A percentile compares a stretch with the other conserved stretches of the same genome.
Conservation (phyloP, 1,140 invertebrate species). For the Phthorimaea operculella region DNA sequence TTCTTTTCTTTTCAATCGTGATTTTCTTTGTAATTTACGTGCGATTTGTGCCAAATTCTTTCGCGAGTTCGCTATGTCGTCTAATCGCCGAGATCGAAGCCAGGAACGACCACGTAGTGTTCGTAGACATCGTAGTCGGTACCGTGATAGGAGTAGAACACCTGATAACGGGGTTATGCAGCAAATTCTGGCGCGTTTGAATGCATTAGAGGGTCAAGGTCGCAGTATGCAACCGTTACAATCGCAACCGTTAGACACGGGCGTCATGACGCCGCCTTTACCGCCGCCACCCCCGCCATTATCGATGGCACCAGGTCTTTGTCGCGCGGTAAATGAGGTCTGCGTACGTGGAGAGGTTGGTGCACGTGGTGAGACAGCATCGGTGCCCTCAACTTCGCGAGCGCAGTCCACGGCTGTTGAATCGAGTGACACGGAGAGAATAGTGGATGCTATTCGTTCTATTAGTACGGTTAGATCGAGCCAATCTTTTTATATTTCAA, state of each 20-base stretch:
- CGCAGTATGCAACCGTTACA: background rate
- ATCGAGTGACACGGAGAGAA: background rate
- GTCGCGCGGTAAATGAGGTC: too few species aligned
- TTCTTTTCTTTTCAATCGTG: background rate
- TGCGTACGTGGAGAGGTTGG: background rate
- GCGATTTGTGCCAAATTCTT: too few species aligned
- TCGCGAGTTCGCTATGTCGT: background rate
- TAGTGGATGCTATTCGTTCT: background rate
- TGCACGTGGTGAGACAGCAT: background rate
- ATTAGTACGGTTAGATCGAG: background rate
- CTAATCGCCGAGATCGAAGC: background rate
- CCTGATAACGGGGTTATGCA: background rate
- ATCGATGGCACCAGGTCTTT: background rate
- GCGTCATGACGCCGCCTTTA: background rate
- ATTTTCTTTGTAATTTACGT: background rate
- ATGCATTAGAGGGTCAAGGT: background rate
- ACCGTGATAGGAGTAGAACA: background rate
- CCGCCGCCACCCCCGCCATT: background rate
- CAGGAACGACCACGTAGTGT: background rate
- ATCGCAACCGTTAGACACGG: background rate
- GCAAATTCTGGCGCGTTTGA: background rate
- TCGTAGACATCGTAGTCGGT: background rate
- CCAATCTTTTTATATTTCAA: conserved; percentile 10
- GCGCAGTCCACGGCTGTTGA: background rate
- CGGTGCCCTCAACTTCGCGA: background rate